Evolutionary conservation across 2,888 invertebrate species (phyloP), one percentile per base, ranked within the genome.

Genomic region (Hypsopygia costalis): DNA sequence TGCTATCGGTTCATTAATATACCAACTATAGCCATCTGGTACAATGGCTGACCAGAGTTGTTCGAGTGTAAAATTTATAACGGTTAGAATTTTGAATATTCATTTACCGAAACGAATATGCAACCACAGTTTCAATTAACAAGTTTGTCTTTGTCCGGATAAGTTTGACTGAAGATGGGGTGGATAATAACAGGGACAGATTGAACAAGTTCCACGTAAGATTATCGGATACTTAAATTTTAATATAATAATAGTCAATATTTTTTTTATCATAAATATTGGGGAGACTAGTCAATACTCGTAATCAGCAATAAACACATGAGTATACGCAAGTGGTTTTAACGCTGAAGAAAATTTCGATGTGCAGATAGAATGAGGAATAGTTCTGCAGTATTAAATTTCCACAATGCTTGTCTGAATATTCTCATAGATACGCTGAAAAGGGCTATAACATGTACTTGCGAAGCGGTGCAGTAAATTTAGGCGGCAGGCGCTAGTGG

Each of bases 1-100:
- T 62, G 68, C 58, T 75, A 79, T 77, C 68, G 66, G 73, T 76
- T 77, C 72, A 79, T 81, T 79, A 80, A 80, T 81, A 76, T 77
- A 80, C n/a, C n/a, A n/a, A n/a, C 75, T 75, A 73, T 71, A 75
- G 66, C 59, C 67, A 62, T 66, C 68, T 67, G 63, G 69, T 62
- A 70, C 75, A 75, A 72, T 69, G 62, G 64, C 69, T 64, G 59
- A 70, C 65, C 63, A 51, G 58, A 66, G 69, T 70, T 62, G 70
- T 58, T 67, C 62, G 61, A 60, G 57, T 62, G 57, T 46, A 51
- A 61, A 69, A 74, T 76, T 71, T 70, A 70, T 73, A 62, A 72
- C 56, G 68, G 72, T 69, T 63, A 63, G 62, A 60, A 67, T 70
- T 69, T 72, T 66, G 56, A 57, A 65, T 65, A 58, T 55, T 51